Evolutionary conservation across 2,113 vertebrate species (phyloP), one percentile per base, ranked within the genome.

Genomic region (Carassius carassius): DNA sequence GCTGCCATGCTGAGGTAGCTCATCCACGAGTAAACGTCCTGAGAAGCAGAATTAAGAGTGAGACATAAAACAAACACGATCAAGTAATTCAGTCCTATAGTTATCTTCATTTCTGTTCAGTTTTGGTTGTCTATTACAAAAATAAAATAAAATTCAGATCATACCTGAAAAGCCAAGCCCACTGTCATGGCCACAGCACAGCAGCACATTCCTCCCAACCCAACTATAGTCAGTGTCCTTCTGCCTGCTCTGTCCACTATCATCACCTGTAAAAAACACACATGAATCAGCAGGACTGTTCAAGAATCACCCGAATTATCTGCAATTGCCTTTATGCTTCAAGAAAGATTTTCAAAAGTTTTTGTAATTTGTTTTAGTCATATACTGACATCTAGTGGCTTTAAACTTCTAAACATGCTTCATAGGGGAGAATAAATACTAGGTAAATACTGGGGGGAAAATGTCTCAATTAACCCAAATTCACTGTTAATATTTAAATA

Each of bases 191-290:
- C 92, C 74, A 97, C 60, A 0, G 97, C 92, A 1, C 97, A 97
- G 83, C 94, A 41, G 83, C 96, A 94, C 98, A 99, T 99, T 41
- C 98, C 98, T 54, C 87, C 89, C 84, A 98, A 92, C 37, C 98
- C 98, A 3, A 91, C 90, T 11, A 99, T 87, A 87, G 94, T 96
- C 81, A 99, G 91, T 0, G 95, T 96, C 9, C 97, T 90, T 60
- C 98, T 94, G 41, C 98, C 98, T 0, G 96, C 95, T 86, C 90
- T 95, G 89, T 99, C 98, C 87, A 99, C 96, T 29, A 99, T 92
- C 4, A 95, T 92, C 13, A 99, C 95, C 98, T 99, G 51, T 35
- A 87, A 80, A 86, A n/a, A 47, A 47, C 2, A 85, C 76, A 86
- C 37, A 85, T 25, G 62, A 35, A 70, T 80, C 54, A 65, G 78